Base-by-base conservation (phyloP, 37 sponge, comb jelly and placozoan genomes). In the Trichoplax adhaerens region DNA sequence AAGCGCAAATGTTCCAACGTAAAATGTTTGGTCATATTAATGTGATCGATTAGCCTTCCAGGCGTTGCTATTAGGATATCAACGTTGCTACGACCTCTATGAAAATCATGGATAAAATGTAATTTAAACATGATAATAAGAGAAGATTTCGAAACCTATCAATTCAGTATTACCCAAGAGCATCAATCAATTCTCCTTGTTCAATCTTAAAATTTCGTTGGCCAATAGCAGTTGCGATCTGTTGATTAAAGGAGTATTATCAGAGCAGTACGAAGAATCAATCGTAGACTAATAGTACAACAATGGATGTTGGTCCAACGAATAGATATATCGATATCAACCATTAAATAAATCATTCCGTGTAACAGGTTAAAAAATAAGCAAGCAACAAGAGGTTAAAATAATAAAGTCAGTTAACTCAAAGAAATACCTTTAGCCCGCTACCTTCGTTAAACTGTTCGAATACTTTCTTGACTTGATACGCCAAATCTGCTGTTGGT, bases 61-160 rank as follows among this genome's bases (percentile, higher is more conserved):
- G 99, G 99, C 47, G 99, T 97, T 3, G 87, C 69, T 48, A 97
- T 68, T 5, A 88, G 55, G 1, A 96, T 66, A 62, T 91, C 87
- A 50, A 82, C 83, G 29, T 58, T 54, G 55, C 87, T 83, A 51
- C 62, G 29, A 29, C 29, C 29, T 29, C 29, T 29, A 29, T 29
- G 29, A 29, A 29, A 29, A 29, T 29, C 29, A 29, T 29, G 29
- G 29, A 29, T 29, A 29, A 29, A 29, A 29, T 29, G 29, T 29
- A 29, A 29, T 29, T 29, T 29, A 29, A 29, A 29, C 29, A 29
- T 29, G 29, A 29, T 29, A 29, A 29, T 29, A 29, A 29, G 29
- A 29, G 29, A 29, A 29, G 29, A 29, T 29, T 29, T 29, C 29
- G 29, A 29, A 29, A 29, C 29, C 29, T 29, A 29, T 29, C 29